Conservation (phyloP, 1,140 invertebrate species). For the Centruroides sculpturatus region DNA sequence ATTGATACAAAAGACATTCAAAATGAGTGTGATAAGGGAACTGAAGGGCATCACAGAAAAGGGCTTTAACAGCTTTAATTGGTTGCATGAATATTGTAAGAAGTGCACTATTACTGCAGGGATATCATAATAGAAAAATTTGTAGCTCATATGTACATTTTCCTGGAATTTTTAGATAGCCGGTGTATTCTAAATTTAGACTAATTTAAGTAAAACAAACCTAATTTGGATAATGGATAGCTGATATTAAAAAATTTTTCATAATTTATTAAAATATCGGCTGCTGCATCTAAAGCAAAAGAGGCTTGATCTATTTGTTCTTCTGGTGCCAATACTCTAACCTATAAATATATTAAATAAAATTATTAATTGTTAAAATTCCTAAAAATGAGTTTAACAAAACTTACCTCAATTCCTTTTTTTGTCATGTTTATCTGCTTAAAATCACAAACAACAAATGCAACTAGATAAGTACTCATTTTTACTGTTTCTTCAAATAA, state of each 20-base stretch:
- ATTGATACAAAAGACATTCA: too few relatives aligned
- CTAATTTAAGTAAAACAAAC: background rate
- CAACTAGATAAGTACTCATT: conserved; percentile 94
- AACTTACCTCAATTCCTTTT: background rate
- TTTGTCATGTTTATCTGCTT: conserved; percentile 19
- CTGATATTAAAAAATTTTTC: conserved; percentile 68
- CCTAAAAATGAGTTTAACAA: too few relatives aligned
- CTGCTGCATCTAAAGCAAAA: conserved; percentile 60
- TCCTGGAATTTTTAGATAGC: too few relatives aligned
- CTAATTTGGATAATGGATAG: conserved; percentile 60
- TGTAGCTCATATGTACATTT: too few relatives aligned
- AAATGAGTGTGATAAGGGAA: too few relatives aligned
- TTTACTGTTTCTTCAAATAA: conserved; percentile 77
- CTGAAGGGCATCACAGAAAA: too few relatives aligned
- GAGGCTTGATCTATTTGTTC: conserved; percentile 58
- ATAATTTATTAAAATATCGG: conserved; percentile 61
- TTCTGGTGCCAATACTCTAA: conserved; percentile 64
- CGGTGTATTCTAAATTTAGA: too few relatives aligned
- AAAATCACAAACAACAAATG: conserved; percentile 79
- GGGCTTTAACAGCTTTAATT: too few relatives aligned
- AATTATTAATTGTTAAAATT: background rate
- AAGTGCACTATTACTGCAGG: too few relatives aligned
- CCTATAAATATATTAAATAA: conserved; percentile 31
- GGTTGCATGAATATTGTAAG: too few relatives aligned
- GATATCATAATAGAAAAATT: too few relatives aligned